Evolutionary conservation across 2,888 invertebrate species (phyloP).

Genomic region (Cyaniris semiargus): DNA sequence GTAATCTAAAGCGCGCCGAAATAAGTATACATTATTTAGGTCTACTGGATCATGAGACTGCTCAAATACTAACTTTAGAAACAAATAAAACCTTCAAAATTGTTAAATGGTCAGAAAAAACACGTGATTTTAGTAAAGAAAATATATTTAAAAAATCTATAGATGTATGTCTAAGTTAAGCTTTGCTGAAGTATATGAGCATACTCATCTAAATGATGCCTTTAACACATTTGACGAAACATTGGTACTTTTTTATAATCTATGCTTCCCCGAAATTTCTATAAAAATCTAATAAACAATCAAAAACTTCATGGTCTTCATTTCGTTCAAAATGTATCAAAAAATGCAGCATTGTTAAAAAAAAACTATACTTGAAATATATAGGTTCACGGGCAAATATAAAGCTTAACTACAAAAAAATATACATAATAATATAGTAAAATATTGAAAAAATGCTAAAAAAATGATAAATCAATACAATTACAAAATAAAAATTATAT

Average conservation of each 20-base stretch:
- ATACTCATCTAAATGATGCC: background rate
- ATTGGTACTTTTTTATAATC: too few species aligned
- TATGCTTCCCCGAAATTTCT: background rate
- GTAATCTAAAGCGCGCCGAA: too few species aligned
- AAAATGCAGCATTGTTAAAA: too few species aligned
- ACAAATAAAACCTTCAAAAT: too few species aligned
- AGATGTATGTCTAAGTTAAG: background rate
- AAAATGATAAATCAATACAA: too few species aligned
- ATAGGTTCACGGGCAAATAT: too few species aligned
- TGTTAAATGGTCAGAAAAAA: background rate
- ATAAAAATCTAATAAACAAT: too few species aligned
- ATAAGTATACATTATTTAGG: too few species aligned
- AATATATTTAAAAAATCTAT: background rate
- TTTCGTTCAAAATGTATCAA: too few species aligned
- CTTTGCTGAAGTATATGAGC: background rate
- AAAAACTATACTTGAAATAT: too few species aligned
- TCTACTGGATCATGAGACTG: background rate
- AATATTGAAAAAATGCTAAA: background rate
- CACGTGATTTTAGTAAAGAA: background rate
- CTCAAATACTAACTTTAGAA: background rate
- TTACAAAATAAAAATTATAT: too few species aligned
- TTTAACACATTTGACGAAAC: background rate
- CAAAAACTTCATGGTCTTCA: too few species aligned
- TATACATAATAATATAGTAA: background rate
- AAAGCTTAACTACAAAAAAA: background rate